Conservation (phyloP, 2,113 vertebrate genomes). For the Daboia siamensis region DNA sequence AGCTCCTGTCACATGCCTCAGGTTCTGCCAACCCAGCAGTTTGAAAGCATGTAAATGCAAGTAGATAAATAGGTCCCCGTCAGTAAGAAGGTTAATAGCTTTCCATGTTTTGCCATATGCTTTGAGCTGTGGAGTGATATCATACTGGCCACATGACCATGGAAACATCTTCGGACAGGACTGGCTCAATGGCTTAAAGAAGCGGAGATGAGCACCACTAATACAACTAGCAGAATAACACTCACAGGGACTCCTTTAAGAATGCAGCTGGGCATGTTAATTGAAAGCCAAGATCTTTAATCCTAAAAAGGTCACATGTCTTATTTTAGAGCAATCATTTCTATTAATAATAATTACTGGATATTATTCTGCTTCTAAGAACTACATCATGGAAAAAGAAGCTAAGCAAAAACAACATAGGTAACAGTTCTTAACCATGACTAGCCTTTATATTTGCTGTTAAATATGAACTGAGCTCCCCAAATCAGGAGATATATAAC, state of each 20-base stretch:
- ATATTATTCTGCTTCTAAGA: too few relatives aligned
- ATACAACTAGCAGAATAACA: neutral
- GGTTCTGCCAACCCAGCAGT: neutral
- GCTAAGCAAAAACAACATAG: neutral
- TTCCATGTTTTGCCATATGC: neutral
- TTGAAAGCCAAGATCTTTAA: neutral
- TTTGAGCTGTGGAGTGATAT: neutral
- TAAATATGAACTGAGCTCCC: neutral
- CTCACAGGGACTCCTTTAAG: neutral
- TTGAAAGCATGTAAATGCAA: neutral
- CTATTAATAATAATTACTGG: neutral
- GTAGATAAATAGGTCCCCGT: neutral
- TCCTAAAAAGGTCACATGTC: neutral
- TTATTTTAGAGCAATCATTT: neutral
- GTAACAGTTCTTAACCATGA: neutral
- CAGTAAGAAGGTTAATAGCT: neutral
- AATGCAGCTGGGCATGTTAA: neutral
- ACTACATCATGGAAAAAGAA: neutral
- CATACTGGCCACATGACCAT: neutral
- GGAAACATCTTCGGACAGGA: neutral
- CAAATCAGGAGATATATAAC: neutral
- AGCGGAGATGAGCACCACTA: neutral
- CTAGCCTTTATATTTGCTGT: neutral
- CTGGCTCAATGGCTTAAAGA: neutral
- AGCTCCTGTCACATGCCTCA: neutral